These are phyloP conservation scores for Micronycteris hirsuta DNA, from an alignment of 2,113 vertebrate genomes.

Conservation along the genomic window DNA sequence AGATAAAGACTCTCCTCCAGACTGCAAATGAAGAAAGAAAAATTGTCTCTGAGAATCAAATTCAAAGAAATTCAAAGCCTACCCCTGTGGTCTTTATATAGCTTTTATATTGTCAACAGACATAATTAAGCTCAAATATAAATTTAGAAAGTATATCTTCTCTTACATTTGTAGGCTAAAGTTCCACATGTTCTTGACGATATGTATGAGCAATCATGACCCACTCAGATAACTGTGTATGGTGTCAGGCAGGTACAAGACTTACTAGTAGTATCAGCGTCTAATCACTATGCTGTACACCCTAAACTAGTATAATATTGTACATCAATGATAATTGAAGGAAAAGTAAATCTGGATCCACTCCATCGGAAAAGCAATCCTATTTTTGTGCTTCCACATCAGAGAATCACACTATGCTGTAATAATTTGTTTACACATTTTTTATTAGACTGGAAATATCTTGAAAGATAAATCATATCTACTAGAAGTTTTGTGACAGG, in stretches of 20 bases:
- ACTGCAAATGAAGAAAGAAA: neutral
- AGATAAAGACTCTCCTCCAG: neutral
- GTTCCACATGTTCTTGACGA: neutral
- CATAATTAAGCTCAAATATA: neutral
- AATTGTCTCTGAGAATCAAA: neutral
- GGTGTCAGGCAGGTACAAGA: neutral
- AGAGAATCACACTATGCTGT: neutral
- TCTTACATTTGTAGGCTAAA: neutral
- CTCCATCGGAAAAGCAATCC: neutral
- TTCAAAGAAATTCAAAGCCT: neutral
- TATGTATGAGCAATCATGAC: neutral
- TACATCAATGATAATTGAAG: neutral
- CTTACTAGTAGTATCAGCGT: neutral
- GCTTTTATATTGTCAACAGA: neutral
- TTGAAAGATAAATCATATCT: neutral
- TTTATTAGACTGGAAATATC: neutral
- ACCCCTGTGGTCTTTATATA: neutral
- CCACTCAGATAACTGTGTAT: neutral
- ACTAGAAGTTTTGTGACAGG: neutral
- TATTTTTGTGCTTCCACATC: neutral
- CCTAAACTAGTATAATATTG: neutral
- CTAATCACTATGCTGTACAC: neutral
- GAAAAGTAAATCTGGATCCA: neutral
- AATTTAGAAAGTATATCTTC: neutral
- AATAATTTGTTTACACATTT: neutral